Conservation (phyloP, 35 echinoderm and acorn worm genomes). For the Heliocidaris erythrogramma region DNA sequence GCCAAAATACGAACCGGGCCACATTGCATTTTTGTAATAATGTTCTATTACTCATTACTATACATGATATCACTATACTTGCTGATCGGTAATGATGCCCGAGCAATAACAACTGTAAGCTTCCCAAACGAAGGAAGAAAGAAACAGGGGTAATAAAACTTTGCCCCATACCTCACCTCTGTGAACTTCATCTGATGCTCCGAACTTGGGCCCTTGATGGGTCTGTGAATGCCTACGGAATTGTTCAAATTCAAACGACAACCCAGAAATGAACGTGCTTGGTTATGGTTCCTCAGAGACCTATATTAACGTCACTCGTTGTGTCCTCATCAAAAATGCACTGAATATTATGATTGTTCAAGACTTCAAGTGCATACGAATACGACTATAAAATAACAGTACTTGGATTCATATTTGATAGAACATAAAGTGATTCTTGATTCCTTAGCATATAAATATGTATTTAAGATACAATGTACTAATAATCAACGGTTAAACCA, state of each 20-base stretch:
- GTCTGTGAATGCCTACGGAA: neutral
- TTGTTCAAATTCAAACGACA: neutral
- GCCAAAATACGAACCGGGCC: too few relatives aligned
- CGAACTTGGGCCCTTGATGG: neutral
- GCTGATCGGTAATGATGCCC: too few relatives aligned
- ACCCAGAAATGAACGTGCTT: neutral
- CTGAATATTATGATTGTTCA: neutral
- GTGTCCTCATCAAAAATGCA: neutral
- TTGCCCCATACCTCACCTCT: neutral
- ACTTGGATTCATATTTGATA: neutral
- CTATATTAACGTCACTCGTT: neutral
- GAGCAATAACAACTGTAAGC: too few relatives aligned
- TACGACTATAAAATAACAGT: neutral
- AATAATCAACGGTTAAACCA: too few relatives aligned
- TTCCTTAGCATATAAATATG: neutral
- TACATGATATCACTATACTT: too few relatives aligned
- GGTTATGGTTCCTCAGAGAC: neutral
- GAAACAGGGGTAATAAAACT: neutral
- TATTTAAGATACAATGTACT: too few relatives aligned
- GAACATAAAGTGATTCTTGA: neutral
- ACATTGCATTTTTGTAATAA: too few relatives aligned
- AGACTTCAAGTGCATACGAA: neutral
- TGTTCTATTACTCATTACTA: too few relatives aligned
- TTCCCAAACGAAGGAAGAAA: too few relatives aligned
- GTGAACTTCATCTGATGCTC: neutral